These are phyloP conservation scores for Anaspis maculata DNA, from an alignment of 2,888 invertebrate genomes.

Conservation along the genomic window DNA sequence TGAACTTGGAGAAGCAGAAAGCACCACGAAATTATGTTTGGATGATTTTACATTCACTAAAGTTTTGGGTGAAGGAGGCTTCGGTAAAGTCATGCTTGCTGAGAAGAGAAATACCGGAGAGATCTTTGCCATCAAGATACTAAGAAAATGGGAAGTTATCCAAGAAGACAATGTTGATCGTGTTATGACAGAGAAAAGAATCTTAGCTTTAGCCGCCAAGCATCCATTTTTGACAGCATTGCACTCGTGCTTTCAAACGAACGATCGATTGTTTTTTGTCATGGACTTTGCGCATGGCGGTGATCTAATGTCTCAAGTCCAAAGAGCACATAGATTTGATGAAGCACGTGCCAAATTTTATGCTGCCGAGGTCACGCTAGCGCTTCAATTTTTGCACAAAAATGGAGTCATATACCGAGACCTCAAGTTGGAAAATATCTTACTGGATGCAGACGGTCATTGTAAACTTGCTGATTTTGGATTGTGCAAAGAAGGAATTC, in stretches of 20 bases:
- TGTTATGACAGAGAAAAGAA: constrained; percentile 97
- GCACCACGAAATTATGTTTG: constrained; percentile 63
- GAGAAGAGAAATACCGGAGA: constrained; percentile 91
- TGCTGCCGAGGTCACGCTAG: constrained; percentile 96
- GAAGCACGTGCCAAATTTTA: constrained; percentile 93
- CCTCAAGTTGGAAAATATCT: constrained; percentile 96
- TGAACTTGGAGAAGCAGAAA: constrained; percentile 47
- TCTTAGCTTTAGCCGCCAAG: constrained; percentile 88
- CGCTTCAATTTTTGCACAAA: constrained; percentile 92
- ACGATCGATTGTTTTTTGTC: constrained; percentile 85
- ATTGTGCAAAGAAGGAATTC: constrained; percentile 87
- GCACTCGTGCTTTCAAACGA: constrained; percentile 95
- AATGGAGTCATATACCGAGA: constrained; percentile 98
- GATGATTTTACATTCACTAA: constrained; percentile 96
- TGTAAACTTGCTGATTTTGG: constrained; percentile 94
- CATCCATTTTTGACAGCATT: constrained; percentile 97
- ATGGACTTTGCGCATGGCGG: constrained; percentile 99
- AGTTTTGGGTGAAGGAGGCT: constrained; percentile 97
- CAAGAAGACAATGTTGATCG: constrained; percentile 99
- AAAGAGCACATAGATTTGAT: constrained; percentile 95
- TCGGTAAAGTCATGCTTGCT: constrained; percentile 98
- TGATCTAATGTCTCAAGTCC: constrained; percentile 99
- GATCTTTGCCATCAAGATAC: constrained; percentile 78
- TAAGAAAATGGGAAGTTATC: constrained; percentile 96
- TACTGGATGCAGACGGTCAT: constrained; percentile 92